Base-by-base conservation (phyloP, 2,113 vertebrate species). In the Brachypodius melanocephalos region DNA sequence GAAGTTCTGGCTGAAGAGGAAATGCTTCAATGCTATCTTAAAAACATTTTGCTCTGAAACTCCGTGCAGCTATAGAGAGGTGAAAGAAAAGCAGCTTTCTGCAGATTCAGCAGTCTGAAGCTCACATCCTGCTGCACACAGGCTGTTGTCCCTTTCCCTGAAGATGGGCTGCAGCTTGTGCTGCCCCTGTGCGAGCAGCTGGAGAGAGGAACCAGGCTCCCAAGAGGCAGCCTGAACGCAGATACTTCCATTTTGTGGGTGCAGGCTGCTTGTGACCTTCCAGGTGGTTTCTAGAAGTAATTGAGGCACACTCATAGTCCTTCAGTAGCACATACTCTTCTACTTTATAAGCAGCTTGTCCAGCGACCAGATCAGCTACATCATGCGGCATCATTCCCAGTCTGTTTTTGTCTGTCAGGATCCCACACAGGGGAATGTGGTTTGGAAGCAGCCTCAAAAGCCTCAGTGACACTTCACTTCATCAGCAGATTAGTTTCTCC, bases 121-220 rank as follows among this genome's bases (percentile, higher is more conserved):
- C 34, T 79, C n/a, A 4, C 0, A 5, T 28, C 38, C 25, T 73
- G 54, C 85, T 31, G n/a, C 25, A 3, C 6, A 26, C 0, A 0
- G 28, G 12, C 55, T n/a, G 7, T 11, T 14, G 18, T 15, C 11
- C 31, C 17, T 59, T 67, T 67, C 65, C 52, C 43, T 8, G 1
- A 12, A 29, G 38, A 58, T 6, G 8, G 18, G 16, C 12, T 0
- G 1, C 19, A 31, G 17, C 34, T 65, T 17, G 32, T 4, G 4
- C 36, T 65, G 26, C 6, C 5, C 5, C 43, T 31, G 16, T 32
- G 6, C 0, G 1, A 73, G 68, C 40, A 51, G 80, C 24, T 9
- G 21, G 29, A 71, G 48, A 6, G 7, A 77, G 58, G 58, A 76
- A 28, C 28, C 10, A 8, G 49, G 38, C 59, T 77, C 28, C 76